A percentile compares a stretch with the other conserved stretches of the same genome.
phyloP scores from a whole-genome alignment of 2,113 vertebrate genomes.

The Tychaedon coryphoeus region DNA sequence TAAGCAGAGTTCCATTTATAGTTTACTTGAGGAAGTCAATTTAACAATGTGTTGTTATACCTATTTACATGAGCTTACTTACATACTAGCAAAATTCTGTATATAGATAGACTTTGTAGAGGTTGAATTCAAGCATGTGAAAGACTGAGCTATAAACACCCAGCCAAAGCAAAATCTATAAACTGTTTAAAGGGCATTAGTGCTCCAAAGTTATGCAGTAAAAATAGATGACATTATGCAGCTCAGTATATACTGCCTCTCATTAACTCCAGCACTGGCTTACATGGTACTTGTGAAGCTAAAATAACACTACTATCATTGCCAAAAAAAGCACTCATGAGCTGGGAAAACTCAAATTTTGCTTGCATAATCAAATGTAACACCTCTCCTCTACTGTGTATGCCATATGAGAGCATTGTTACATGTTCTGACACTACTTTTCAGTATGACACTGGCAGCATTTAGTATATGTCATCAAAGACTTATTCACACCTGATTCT shows the following conservation, averaged over 20 bases:
- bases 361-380: background rate
- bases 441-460: background rate
- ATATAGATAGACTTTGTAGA: background rate
- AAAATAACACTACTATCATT: background rate
- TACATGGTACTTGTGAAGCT: background rate
- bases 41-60: background rate
- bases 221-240: conserved; percentile 22
- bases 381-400: background rate
- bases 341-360: background rate
- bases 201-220: background rate
- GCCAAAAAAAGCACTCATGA: background rate
- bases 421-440: background rate
- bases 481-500: background rate
- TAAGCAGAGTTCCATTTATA: background rate
- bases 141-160: conserved; percentile 3
- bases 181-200: conserved; percentile 18
- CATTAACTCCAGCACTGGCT: background rate
- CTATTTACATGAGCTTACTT: background rate
- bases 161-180: conserved; percentile 6
- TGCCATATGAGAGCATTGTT: background rate
- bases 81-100: background rate
- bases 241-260: background rate
- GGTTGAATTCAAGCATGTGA: background rate
- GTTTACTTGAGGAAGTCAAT: background rate
- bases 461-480: background rate